A percentile compares a stretch with the other conserved stretches of the same genome.
phyloP scores from a whole-genome alignment of 1,140 invertebrate species.

The Sitobion miscanthi region DNA sequence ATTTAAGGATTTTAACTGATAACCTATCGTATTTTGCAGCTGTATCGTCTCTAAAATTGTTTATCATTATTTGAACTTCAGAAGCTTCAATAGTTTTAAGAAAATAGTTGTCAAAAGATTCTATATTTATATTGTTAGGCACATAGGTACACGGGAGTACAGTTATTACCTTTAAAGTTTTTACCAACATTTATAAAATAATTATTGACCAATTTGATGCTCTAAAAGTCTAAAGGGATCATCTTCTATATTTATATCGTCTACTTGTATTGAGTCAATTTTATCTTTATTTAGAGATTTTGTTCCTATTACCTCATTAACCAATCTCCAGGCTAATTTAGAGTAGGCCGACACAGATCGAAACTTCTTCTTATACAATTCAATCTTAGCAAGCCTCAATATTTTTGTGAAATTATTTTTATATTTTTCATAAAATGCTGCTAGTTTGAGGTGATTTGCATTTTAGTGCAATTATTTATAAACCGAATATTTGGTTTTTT shows the following conservation, averaged over 20 bases:
- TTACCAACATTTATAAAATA: conserved; percentile 8
- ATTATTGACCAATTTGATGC: not conserved
- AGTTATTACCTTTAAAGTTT: not conserved
- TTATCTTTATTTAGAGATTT: conserved; percentile 29
- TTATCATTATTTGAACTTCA: not conserved
- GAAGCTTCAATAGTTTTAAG: not conserved
- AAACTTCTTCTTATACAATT: not conserved
- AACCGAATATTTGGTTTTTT: too few species aligned
- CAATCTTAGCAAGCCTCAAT: not conserved
- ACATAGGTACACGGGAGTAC: too few species aligned
- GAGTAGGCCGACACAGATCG: not conserved
- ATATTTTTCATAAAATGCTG: not conserved
- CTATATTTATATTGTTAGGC: too few species aligned
- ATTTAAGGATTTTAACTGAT: conserved; percentile 54
- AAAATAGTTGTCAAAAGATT: conserved; percentile 12
- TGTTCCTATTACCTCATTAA: not conserved
- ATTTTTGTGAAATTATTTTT: conserved; percentile 14
- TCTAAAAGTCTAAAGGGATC: too few species aligned
- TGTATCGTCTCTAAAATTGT: conserved; percentile 36
- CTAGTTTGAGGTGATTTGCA: too few species aligned
- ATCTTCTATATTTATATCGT: too few species aligned
- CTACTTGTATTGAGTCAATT: not conserved
- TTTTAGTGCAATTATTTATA: too few species aligned
- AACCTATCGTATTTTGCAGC: conserved; percentile 53
- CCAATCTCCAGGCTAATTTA: conserved; percentile 12